These are phyloP conservation scores for Troides aeacus DNA, from an alignment of 2,888 invertebrate genomes.

Conservation along the genomic window DNA sequence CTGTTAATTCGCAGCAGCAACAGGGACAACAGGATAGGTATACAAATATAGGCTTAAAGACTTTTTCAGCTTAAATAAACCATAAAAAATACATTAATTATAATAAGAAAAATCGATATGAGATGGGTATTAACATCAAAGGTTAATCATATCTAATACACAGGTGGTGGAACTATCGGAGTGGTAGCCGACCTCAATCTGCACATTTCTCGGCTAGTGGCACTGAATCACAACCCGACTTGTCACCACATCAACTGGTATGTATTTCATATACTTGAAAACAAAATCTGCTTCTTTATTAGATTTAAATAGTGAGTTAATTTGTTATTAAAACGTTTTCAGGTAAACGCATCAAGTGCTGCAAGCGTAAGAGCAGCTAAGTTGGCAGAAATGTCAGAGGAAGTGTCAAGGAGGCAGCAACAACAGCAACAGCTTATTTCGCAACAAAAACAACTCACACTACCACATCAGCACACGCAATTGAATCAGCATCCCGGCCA, in stretches of 20 bases:
- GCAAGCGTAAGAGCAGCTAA: conserved; percentile 80
- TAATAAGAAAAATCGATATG: too few relatives aligned
- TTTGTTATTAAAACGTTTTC: background rate
- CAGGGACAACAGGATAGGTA: conserved; percentile 62
- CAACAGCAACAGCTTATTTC: conserved; percentile 49
- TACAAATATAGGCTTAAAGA: background rate
- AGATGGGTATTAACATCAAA: background rate
- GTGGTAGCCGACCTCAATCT: conserved; percentile 73
- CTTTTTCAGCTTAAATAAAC: too few relatives aligned
- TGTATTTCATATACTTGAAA: background rate
- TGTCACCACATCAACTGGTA: conserved; percentile 58
- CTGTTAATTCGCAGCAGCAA: conserved; percentile 56
- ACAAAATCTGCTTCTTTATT: background rate
- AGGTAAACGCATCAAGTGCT: conserved; percentile 47
- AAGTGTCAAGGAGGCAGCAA: conserved; percentile 83
- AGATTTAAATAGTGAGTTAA: background rate
- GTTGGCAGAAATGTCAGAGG: conserved; percentile 90
- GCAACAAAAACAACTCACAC: conserved; percentile 36
- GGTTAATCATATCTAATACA: background rate
- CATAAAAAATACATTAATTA: too few relatives aligned
- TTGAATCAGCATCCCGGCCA: conserved; percentile 27
- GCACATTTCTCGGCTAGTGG: conserved; percentile 59
- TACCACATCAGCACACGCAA: conserved; percentile 27
- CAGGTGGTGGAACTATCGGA: conserved; percentile 80
- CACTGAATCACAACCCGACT: conserved; percentile 49